Conservation (phyloP, 2,113 vertebrate species). For the Leucopternis melanops region DNA sequence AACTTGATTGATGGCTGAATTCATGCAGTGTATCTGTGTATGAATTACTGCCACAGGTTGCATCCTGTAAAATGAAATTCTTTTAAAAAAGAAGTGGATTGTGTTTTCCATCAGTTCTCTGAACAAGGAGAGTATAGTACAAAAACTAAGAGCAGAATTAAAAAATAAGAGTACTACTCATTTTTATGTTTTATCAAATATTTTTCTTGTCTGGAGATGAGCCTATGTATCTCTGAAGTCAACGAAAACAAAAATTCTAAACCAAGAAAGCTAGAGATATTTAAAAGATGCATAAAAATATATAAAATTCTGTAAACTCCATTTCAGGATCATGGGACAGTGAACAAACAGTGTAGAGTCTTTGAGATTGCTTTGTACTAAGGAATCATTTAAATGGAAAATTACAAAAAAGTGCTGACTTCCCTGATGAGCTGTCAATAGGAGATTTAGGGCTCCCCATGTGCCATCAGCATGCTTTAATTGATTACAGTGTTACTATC, state of each 20-base stretch:
- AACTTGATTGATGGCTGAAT: neutral
- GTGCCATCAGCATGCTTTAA: conserved; percentile 13
- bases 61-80: neutral
- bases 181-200: neutral
- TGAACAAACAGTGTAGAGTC: neutral
- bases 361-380: neutral
- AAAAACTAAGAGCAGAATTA: neutral
- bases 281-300: neutral
- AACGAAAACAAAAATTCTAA: neutral
- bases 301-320: neutral
- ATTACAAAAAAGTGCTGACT: conserved; percentile 16
- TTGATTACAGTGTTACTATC: conserved; percentile 43
- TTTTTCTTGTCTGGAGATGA: neutral
- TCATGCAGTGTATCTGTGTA: neutral
- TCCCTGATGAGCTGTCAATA: conserved; percentile 39
- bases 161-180: neutral
- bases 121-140: neutral
- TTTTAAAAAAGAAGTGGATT: neutral
- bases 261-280: neutral
- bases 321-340: neutral
- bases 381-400: conserved; percentile 22
- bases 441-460: conserved; percentile 44
- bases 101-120: neutral
- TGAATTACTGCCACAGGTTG: neutral
- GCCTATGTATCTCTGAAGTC: neutral